phyloP scores from a whole-genome alignment of 2,888 invertebrate species.

The Ecdyonurus torrentis region DNA sequence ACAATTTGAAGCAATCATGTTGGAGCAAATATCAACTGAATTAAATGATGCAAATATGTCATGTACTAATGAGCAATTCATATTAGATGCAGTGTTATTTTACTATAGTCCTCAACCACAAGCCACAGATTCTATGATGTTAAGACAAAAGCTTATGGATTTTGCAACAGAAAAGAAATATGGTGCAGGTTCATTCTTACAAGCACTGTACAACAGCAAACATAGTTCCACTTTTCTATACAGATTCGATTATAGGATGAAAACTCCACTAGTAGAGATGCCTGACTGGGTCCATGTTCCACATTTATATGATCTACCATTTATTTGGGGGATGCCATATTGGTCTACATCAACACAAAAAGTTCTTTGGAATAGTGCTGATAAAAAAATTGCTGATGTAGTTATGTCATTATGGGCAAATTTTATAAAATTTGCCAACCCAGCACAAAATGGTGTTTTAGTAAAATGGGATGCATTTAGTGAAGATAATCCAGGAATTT shows the following conservation, averaged over 20 bases:
- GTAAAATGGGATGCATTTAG: slow-evolving; percentile 60
- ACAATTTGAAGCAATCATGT: slow-evolving; percentile 43
- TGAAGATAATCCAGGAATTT: slow-evolving; percentile 45
- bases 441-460: slow-evolving; percentile 44
- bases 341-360: slow-evolving; percentile 35
- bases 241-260: slow-evolving; percentile 42
- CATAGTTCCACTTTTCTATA: slow-evolving; percentile 43
- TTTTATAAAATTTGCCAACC: slow-evolving; percentile 55
- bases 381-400: slow-evolving; percentile 60
- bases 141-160: slow-evolving; percentile 48
- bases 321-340: slow-evolving; percentile 66
- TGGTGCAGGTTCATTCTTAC: slow-evolving; percentile 48
- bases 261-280: slow-evolving; percentile 39
- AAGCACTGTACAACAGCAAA: slow-evolving; percentile 40
- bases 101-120: slow-evolving; percentile 55
- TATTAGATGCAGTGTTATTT: slow-evolving; percentile 53
- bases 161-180: slow-evolving; percentile 60
- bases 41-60: slow-evolving; percentile 38
- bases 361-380: slow-evolving; percentile 48
- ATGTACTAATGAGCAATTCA: slow-evolving; percentile 24
- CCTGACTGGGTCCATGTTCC: slow-evolving; percentile 67
- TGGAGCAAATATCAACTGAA: slow-evolving; percentile 43
- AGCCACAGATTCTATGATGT: slow-evolving; percentile 38
- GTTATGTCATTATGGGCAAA: slow-evolving; percentile 68
- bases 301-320: slow-evolving; percentile 65